Percentiles rank a stretch among this genome's conserved stretches.
Conservation (phyloP, 92 coral and sea anemone genomes). For the Nematostella vectensis region DNA sequence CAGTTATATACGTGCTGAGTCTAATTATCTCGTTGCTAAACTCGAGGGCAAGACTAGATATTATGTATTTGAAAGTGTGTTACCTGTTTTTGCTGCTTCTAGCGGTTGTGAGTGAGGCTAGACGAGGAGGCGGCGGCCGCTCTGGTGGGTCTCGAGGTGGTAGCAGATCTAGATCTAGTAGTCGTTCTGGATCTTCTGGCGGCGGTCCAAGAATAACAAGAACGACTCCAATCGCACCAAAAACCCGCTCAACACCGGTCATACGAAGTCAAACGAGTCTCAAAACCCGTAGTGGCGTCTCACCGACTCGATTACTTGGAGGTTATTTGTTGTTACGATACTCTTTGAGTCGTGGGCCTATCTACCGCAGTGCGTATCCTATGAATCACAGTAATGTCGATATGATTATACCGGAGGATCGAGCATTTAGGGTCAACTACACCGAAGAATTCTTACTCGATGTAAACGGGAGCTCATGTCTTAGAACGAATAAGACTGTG, state of each 20-base stretch:
- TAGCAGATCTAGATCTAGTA: too few species aligned
- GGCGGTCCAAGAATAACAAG: neutral
- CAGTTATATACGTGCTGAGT: too few species aligned
- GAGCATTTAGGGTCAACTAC: constrained; percentile 18
- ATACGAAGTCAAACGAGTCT: neutral
- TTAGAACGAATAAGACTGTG: neutral
- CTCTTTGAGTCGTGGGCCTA: constrained; percentile 2
- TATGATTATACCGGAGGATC: constrained; percentile 19
- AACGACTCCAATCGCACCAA: neutral
- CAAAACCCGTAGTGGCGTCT: neutral
- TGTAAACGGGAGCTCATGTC: constrained; percentile 11
- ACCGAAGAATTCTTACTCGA: constrained; percentile 17
- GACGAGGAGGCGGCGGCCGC: too few species aligned
- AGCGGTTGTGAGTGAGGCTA: too few species aligned
- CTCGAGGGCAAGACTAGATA: too few species aligned
- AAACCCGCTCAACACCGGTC: neutral
- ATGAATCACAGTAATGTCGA: constrained; percentile 11
- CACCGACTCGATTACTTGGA: neutral
- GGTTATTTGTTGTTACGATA: constrained; percentile 24
- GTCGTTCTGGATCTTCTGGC: neutral
- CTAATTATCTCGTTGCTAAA: too few species aligned
- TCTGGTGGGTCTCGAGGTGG: too few species aligned
- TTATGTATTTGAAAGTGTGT: too few species aligned
- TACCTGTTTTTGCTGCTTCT: too few species aligned
- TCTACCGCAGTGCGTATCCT: constrained; percentile 17